A percentile compares a stretch with the other conserved stretches of the same genome.
Evolutionary conservation across 1,140 invertebrate genomes (phyloP).

Genomic region (Drosophila bocqueti): DNA sequence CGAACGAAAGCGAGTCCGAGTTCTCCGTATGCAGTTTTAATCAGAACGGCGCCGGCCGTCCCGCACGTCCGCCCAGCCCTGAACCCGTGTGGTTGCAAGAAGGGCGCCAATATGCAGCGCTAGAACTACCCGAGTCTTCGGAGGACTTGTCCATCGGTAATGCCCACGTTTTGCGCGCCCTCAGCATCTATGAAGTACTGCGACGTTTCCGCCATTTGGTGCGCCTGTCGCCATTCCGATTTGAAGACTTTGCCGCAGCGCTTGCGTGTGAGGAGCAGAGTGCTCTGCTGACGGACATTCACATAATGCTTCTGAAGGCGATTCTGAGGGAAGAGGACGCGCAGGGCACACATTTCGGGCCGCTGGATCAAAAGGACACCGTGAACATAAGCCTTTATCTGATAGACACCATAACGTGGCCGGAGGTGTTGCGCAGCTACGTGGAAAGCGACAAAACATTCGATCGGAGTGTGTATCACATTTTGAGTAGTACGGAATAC

Average conservation of each 20-base stretch:
- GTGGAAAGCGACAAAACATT: conserved; percentile 95
- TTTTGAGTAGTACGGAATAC: conserved; percentile 92
- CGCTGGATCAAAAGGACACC: conserved; percentile 98
- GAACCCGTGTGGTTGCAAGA: conserved; percentile 95
- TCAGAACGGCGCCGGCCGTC: conserved; percentile 86
- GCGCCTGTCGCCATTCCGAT: conserved; percentile 95
- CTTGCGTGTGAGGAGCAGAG: conserved; percentile 96
- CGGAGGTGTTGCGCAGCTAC: conserved; percentile 95
- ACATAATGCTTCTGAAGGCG: conserved; percentile 96
- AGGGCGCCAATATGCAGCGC: conserved; percentile 89
- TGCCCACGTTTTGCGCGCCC: conserved; percentile 91
- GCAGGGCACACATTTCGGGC: conserved; percentile 97
- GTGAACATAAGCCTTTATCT: conserved; percentile 96
- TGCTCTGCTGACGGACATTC: conserved; percentile 95
- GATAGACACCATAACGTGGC: conserved; percentile 97
- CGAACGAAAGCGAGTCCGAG: conserved; percentile 92
- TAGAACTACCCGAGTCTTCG: conserved; percentile 94
- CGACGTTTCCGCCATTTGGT: conserved; percentile 95
- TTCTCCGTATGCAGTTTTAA: conserved; percentile 93
- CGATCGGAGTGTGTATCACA: conserved; percentile 89
- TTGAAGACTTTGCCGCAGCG: conserved; percentile 98
- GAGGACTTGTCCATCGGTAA: conserved; percentile 95
- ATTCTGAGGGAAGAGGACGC: conserved; percentile 97
- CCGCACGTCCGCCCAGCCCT: conserved; percentile 90
- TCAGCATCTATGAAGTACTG: conserved; percentile 97